Conservation (phyloP, 2,888 invertebrate genomes). For the Idaea biselata region DNA sequence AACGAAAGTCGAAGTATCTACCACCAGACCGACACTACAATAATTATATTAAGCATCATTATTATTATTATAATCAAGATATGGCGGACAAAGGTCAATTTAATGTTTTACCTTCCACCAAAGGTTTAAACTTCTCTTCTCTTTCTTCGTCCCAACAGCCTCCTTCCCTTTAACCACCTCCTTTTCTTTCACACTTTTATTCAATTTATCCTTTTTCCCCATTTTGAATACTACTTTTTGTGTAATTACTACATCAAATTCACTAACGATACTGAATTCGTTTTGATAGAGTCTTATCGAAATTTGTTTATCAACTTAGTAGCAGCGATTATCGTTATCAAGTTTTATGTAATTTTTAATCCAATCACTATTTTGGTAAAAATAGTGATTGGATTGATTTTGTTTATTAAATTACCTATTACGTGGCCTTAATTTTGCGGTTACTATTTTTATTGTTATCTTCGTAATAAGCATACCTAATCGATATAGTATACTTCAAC, state of each 20-base stretch:
- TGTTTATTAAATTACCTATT: background rate
- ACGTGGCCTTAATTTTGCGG: background rate
- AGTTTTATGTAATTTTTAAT: conserved; percentile 29
- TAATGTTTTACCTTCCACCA: background rate
- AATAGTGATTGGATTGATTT: too few relatives aligned
- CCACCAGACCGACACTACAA: too few relatives aligned
- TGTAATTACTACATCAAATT: too few relatives aligned
- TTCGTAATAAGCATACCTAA: too few relatives aligned
- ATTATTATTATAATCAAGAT: too few relatives aligned
- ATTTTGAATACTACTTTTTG: conserved; percentile 4
- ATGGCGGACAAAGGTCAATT: too few relatives aligned
- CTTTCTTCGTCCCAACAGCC: background rate
- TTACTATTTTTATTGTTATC: too few relatives aligned
- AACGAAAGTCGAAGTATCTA: too few relatives aligned
- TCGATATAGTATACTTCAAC: too few relatives aligned
- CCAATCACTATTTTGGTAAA: conserved; percentile 12
- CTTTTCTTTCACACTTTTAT: conserved; percentile 6
- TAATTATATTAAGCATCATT: too few relatives aligned
- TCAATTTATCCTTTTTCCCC: conserved; percentile 16
- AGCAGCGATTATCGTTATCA: conserved; percentile 11
- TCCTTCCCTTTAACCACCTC: conserved; percentile 4
- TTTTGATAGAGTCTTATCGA: conserved; percentile 12
- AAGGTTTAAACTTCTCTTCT: background rate
- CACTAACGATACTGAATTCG: conserved; percentile 12
- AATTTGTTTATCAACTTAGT: conserved; percentile 9